Percentiles rank a stretch among this genome's conserved stretches.
These are phyloP conservation scores for Ctenoplectra terminalis DNA, from an alignment of 1,140 invertebrate species.

Conservation along the genomic window DNA sequence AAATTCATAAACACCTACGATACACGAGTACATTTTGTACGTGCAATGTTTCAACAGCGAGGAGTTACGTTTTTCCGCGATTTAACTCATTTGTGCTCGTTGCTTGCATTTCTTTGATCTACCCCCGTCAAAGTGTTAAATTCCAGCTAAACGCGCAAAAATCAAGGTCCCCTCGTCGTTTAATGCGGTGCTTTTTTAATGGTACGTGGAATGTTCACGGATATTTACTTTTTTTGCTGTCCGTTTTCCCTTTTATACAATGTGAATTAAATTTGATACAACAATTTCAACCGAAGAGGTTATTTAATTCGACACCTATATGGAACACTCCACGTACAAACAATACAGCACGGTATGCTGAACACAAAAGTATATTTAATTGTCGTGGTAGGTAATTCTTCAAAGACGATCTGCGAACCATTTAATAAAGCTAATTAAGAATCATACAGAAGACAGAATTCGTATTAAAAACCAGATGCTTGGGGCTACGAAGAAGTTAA, in stretches of 20 bases:
- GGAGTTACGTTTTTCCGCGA: conserved; percentile 41
- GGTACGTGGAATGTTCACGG: no score
- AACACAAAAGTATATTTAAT: not conserved
- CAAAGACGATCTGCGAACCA: not conserved
- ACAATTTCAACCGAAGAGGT: not conserved
- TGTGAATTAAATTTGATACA: not conserved
- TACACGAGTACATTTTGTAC: no score
- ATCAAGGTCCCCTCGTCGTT: not conserved
- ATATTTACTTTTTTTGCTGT: not conserved
- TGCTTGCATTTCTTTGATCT: conserved; percentile 46
- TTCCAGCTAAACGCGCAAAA: conserved; percentile 38
- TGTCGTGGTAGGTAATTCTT: not conserved
- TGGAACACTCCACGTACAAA: not conserved
- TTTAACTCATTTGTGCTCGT: conserved; percentile 68
- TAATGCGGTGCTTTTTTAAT: not conserved
- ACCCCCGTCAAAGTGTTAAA: conserved; percentile 6
- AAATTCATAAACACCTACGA: no score
- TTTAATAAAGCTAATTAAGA: conserved; percentile 25
- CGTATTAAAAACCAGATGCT: not conserved
- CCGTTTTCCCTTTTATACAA: not conserved
- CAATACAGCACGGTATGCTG: no score
- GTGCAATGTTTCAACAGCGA: not conserved
- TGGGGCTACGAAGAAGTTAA: not conserved
- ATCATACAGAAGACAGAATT: not conserved
- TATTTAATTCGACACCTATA: not conserved